Conservation (phyloP, 2,888 invertebrate genomes). For the Conops quadrifasciatus region DNA sequence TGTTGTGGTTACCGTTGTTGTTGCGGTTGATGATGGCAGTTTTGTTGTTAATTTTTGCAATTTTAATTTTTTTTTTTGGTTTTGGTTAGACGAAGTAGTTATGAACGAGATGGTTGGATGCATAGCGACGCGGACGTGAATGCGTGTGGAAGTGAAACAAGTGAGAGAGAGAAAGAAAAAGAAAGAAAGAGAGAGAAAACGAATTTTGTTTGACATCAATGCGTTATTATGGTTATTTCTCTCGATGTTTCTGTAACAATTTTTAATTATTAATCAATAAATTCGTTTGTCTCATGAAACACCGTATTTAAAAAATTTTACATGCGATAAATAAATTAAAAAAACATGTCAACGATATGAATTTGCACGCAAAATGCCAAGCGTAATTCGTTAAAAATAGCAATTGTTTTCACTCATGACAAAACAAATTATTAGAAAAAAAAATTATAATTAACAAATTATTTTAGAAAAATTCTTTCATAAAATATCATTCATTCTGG, state of each 20-base stretch:
- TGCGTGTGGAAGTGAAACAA: constrained; percentile 10
- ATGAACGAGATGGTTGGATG: constrained; percentile 33
- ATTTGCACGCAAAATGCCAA: too few species aligned
- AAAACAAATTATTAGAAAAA: too few species aligned
- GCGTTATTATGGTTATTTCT: constrained; percentile 22
- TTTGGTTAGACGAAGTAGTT: constrained; percentile 42
- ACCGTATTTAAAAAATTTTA: too few species aligned
- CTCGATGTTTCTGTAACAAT: too few species aligned
- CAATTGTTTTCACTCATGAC: too few species aligned
- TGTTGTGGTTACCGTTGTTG: constrained; percentile 34
- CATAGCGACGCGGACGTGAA: constrained; percentile 43
- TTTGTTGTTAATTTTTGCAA: constrained; percentile 32
- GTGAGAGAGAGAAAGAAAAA: constrained; percentile 19
- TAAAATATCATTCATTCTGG: too few species aligned
- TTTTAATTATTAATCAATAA: background rate
- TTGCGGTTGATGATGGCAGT: constrained; percentile 30
- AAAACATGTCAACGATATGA: too few species aligned
- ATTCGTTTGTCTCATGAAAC: background rate
- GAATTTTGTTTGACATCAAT: constrained; percentile 29
- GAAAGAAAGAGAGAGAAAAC: constrained; percentile 29
- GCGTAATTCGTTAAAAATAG: too few species aligned
- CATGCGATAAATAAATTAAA: too few species aligned
- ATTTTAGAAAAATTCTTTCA: too few species aligned
- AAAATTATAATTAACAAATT: too few species aligned
- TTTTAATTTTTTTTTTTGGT: constrained; percentile 34